Evolutionary conservation across 2,113 vertebrate genomes (phyloP).

Genomic region (Nettapus auritus): DNA sequence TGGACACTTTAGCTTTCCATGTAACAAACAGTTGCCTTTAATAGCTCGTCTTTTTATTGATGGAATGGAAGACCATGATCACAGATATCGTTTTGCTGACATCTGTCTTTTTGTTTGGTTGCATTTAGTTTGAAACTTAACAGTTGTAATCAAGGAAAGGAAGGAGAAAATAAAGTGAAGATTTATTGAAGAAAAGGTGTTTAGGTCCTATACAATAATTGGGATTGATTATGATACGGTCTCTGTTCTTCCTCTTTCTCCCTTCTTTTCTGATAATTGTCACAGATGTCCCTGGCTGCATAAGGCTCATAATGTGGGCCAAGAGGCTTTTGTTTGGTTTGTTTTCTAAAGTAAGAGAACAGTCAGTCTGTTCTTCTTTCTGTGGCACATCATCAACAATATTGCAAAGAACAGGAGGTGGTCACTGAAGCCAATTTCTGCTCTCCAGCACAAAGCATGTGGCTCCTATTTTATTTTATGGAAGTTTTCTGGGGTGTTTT

Average conservation of each 20-base stretch:
- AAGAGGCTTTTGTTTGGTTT: slow-evolving; percentile 15
- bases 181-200: neutral
- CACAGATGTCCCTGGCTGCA: neutral
- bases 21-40: neutral
- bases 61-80: neutral
- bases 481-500: neutral
- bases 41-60: neutral
- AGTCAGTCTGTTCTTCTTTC: neutral
- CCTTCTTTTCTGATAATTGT: neutral
- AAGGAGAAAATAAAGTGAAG: neutral
- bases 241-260: neutral
- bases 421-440: neutral
- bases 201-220: neutral
- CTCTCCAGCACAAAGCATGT: neutral
- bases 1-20: neutral
- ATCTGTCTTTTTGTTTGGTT: neutral
- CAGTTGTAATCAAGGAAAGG: neutral
- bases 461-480: neutral
- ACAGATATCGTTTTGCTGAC: neutral
- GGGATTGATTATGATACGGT: neutral
- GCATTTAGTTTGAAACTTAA: neutral
- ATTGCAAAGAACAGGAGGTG: neutral
- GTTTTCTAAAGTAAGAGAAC: slow-evolving; percentile 2
- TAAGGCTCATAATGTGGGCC: neutral
- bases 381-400: neutral